A percentile compares a stretch with the other conserved stretches of the same genome.
phyloP scores from a whole-genome alignment of 2,797 vertebrate species.

The Antrozous pallidus region DNA sequence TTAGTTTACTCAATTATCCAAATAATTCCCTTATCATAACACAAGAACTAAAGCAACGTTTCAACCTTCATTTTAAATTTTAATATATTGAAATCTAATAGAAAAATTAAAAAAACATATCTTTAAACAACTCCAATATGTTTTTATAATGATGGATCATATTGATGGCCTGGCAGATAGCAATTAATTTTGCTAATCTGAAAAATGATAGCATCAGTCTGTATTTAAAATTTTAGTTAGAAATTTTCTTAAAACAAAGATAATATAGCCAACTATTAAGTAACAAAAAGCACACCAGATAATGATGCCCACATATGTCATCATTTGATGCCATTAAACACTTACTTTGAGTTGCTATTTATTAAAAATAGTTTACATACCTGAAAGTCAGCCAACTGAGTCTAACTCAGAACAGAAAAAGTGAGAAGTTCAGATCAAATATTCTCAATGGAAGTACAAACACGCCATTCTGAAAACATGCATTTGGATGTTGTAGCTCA shows the following conservation, averaged over 20 bases:
- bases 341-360: background rate
- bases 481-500: background rate
- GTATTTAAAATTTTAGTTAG: background rate
- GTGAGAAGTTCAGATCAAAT: background rate
- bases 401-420: background rate
- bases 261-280: background rate
- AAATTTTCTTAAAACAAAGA: background rate
- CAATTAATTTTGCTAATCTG: background rate
- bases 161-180: background rate
- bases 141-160: background rate
- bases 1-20: background rate
- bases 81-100: conserved; percentile 6
- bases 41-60: background rate
- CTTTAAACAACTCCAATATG: background rate
- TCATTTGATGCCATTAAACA: background rate
- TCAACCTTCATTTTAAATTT: background rate
- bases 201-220: background rate
- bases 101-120: background rate
- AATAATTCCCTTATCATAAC: background rate
- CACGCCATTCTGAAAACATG: background rate
- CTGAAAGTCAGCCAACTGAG: background rate
- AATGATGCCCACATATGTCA: background rate
- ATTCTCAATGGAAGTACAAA: background rate
- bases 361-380: background rate
- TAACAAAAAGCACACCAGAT: background rate